Evolutionary conservation across 2,113 vertebrate species (phyloP).

Genomic region (Protobothrops flavoviridis): DNA sequence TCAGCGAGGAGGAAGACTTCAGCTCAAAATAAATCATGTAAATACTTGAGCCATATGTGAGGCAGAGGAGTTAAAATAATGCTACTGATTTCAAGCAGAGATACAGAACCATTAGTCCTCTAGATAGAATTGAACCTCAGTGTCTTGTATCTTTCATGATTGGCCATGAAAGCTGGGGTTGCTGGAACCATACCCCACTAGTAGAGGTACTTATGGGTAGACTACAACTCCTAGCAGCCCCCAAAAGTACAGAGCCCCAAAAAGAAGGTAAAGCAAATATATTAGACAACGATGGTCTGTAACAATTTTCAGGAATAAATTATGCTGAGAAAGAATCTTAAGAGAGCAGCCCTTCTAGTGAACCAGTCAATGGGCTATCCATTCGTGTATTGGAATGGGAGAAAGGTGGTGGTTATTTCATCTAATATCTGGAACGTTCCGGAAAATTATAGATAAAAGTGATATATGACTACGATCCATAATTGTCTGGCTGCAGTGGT

Average conservation of each 20-base stretch:
- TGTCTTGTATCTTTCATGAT: background rate
- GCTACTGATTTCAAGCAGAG: background rate
- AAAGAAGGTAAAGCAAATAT: too few relatives aligned
- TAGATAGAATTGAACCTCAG: background rate
- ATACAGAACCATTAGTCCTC: background rate
- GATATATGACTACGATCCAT: background rate
- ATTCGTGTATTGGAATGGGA: background rate
- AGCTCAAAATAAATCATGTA: background rate
- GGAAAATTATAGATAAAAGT: background rate
- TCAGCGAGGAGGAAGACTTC: background rate
- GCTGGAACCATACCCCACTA: background rate
- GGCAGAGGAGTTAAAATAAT: background rate
- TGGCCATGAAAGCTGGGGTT: background rate
- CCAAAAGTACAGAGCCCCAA: background rate
- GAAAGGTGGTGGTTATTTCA: background rate
- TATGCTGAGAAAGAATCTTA: background rate
- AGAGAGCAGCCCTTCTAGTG: background rate
- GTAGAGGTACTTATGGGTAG: background rate
- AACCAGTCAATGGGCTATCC: background rate
- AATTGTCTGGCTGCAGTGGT: background rate
- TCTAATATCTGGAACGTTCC: background rate
- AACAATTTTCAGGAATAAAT: background rate
- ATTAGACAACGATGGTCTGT: background rate
- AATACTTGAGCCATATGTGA: background rate
- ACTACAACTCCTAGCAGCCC: background rate